Conservation (phyloP, 2,888 invertebrate species). For the Diaperis boleti region DNA sequence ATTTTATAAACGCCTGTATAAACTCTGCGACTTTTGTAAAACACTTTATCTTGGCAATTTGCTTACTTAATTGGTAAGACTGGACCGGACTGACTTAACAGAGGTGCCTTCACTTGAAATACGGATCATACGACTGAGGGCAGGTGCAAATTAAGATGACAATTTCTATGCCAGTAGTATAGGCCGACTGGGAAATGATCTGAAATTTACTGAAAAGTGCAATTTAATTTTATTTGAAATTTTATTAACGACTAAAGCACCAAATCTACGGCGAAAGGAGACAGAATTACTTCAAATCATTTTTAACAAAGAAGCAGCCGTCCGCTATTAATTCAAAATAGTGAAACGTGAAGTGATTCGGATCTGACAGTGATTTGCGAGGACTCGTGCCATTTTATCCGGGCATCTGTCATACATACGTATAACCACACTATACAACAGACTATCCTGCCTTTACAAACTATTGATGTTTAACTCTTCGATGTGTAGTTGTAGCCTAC, state of each 20-base stretch:
- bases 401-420: slow-evolving; percentile 60
- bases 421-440: slow-evolving; percentile 53
- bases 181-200: slow-evolving; percentile 47
- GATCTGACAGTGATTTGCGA: slow-evolving; percentile 46
- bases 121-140: slow-evolving; percentile 64
- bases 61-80: slow-evolving; percentile 66
- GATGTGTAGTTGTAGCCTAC: slow-evolving; percentile 65
- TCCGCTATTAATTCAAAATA: slow-evolving; percentile 58
- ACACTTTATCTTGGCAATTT: slow-evolving; percentile 62
- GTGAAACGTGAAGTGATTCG: slow-evolving; percentile 58
- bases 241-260: slow-evolving; percentile 41
- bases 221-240: slow-evolving; percentile 55
- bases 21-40: slow-evolving; percentile 61
- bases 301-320: slow-evolving; percentile 59
- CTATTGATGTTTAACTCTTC: slow-evolving; percentile 63
- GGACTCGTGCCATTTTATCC: slow-evolving; percentile 55
- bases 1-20: slow-evolving; percentile 63
- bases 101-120: slow-evolving; percentile 64
- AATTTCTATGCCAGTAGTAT: slow-evolving; percentile 39
- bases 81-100: slow-evolving; percentile 65
- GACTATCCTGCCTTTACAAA: slow-evolving; percentile 64
- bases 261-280: slow-evolving; percentile 46
- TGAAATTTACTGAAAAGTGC: slow-evolving; percentile 52
- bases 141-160: slow-evolving; percentile 61
- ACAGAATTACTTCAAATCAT: slow-evolving; percentile 56